Evolutionary conservation across 2,797 vertebrate genomes (phyloP), one percentile per base, ranked within the genome.

Genomic region (Etheostoma perlongum): DNA sequence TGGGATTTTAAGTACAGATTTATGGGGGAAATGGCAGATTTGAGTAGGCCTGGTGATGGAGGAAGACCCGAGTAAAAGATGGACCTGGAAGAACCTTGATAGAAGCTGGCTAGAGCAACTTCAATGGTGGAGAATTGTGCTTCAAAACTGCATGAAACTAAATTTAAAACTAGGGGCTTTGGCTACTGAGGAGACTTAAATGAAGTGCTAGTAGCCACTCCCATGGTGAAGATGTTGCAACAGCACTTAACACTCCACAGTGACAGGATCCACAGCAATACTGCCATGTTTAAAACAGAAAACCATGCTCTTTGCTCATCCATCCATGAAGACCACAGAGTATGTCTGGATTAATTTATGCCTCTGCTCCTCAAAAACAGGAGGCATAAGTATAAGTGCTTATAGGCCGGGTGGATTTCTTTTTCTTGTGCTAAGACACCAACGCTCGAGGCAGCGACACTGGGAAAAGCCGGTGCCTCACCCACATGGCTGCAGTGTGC

Each of bases 401-500:
- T 23, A 52, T 57, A 57, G 55, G 60, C 47, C 9, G 14, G 42
- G 48, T 49, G 62, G 53, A 47, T 5, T 30, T 60, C 68, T 68
- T 55, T 62, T 62, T 59, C 69, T 7, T 49, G 21, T 66, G 61
- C 42, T 51, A 72, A 71, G 63, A 48, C 25, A 49, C 33, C 11
- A 71, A 57, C 16, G 54, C 77, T 82, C 27, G n/a, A 78, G 72
- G 83, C 71, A 48, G 81, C 48, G 67, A 27, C 61, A 15, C 36
- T 74, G 78, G 49, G 64, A 77, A 76, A 79, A 88, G 87, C 89
- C 86, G 76, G 87, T 79, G 91, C 92, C 93, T 94, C 93, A 92
- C 93, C 92, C 92, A 93, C 92, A 93, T 93, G 91, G 92, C 90
- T 89, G 92, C 91, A 74, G 85, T 79, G 81, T 85, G 86, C 79